Evolutionary conservation across 2,888 invertebrate species (phyloP).

Genomic region (Liposcelis brunnea): DNA sequence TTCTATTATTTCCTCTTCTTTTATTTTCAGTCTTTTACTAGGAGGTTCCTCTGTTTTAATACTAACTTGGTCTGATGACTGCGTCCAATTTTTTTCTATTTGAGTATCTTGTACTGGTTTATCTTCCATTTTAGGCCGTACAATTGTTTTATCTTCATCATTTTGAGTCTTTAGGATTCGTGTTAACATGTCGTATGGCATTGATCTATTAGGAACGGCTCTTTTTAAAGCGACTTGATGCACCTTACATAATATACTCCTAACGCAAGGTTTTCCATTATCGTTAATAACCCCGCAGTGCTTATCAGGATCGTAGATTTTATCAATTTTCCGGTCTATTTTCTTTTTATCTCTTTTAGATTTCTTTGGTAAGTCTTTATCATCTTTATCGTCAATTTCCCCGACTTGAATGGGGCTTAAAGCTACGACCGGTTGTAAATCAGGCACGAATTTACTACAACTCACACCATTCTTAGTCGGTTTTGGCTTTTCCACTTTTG

Average conservation of each 20-base stretch:
- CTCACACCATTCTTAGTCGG: no score
- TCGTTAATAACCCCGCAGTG: constrained; percentile 64
- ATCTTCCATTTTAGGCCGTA: not conserved
- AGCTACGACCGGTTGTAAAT: constrained; percentile 12
- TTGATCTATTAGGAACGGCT: not conserved
- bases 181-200: constrained; percentile 4
- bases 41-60: not conserved
- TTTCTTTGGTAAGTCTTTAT: constrained; percentile 1
- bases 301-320: constrained; percentile 54
- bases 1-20: not conserved
- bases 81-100: not conserved
- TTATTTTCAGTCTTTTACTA: constrained; percentile 1
- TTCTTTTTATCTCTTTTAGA: constrained; percentile 17
- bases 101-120: no score
- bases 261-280: constrained; percentile 52
- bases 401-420: constrained; percentile 22
- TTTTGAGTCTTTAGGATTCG: not conserved
- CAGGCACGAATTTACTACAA: constrained; percentile 1
- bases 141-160: not conserved
- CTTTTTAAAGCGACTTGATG: constrained; percentile 23
- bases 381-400: not conserved
- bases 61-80: not conserved
- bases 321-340: constrained; percentile 34
- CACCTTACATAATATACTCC: constrained; percentile 56
- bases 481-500: not conserved